phyloP scores from a whole-genome alignment of 2,888 invertebrate species.

The Xestia c-nigrum region DNA sequence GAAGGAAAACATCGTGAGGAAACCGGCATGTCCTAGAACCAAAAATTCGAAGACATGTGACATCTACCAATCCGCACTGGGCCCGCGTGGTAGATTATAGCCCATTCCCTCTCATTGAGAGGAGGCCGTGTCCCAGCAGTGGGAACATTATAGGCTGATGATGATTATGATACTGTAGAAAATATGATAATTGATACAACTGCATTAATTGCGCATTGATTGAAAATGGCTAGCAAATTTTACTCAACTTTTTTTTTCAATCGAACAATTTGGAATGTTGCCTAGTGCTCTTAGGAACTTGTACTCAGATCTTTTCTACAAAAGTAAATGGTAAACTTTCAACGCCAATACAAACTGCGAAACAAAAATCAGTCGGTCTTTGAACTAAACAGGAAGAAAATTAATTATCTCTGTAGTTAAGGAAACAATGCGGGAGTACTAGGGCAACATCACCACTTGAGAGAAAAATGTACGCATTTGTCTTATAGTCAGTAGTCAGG shows the following conservation, averaged over 20 bases:
- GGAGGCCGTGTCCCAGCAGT: too few species aligned
- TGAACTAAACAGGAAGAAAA: slow-evolving; percentile 49
- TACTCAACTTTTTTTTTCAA: not conserved
- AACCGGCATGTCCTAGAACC: too few species aligned
- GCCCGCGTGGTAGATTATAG: too few species aligned
- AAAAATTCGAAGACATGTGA: too few species aligned
- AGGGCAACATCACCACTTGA: slow-evolving; percentile 60
- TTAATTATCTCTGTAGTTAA: slow-evolving; percentile 57
- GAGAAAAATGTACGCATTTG: slow-evolving; percentile 69
- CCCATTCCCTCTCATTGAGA: too few species aligned
- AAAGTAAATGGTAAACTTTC: not conserved
- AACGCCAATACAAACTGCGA: slow-evolving; percentile 6
- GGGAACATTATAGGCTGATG: too few species aligned
- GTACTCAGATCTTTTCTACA: not conserved
- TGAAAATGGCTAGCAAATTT: not conserved
- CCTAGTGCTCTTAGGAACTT: not conserved
- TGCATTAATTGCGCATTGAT: not conserved
- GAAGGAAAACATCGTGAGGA: too few species aligned
- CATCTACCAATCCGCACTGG: too few species aligned
- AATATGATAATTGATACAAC: not conserved
- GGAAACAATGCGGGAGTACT: slow-evolving; percentile 57
- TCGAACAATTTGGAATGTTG: not conserved
- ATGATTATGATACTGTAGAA: too few species aligned
- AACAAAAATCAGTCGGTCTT: slow-evolving; percentile 35
- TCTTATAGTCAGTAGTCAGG: slow-evolving; percentile 54